Conservation (phyloP, 1,140 invertebrate species). For the Subanguina moxae region DNA sequence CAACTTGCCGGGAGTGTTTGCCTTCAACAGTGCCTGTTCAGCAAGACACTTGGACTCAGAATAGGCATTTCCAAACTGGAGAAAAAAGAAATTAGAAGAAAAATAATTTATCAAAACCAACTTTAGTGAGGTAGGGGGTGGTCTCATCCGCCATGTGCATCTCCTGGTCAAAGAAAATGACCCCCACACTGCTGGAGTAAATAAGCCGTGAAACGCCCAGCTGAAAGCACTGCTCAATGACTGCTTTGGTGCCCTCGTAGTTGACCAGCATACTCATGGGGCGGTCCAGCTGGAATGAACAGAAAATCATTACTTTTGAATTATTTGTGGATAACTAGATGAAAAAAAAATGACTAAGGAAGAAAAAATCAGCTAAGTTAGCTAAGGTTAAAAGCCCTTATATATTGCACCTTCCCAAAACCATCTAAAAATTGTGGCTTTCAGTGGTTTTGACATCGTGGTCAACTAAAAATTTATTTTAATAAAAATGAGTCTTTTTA, state of each 20-base stretch:
- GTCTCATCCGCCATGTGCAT: slow-evolving; percentile 33
- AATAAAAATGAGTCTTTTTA: too few species aligned
- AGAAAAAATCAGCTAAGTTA: too few species aligned
- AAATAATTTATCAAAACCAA: neutral
- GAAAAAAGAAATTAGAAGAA: neutral
- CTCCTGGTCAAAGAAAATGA: slow-evolving; percentile 36
- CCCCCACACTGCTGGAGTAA: slow-evolving; percentile 34
- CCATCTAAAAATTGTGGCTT: too few species aligned
- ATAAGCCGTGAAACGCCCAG: slow-evolving; percentile 29
- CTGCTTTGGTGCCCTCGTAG: slow-evolving; percentile 31
- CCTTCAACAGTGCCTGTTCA: slow-evolving; percentile 30
- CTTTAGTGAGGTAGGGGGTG: slow-evolving; percentile 21
- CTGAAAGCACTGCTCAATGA: slow-evolving; percentile 25
- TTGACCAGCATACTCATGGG: slow-evolving; percentile 29
- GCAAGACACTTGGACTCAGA: slow-evolving; percentile 43
- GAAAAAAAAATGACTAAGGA: too few species aligned
- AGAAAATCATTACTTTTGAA: neutral
- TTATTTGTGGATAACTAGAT: too few species aligned
- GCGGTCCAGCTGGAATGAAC: slow-evolving; percentile 28
- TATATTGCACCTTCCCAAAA: too few species aligned
- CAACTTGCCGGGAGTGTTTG: slow-evolving; percentile 15
- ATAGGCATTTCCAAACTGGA: slow-evolving; percentile 39
- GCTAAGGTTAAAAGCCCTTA: too few species aligned
- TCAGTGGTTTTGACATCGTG: too few species aligned
- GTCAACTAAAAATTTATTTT: too few species aligned